Conservation (phyloP, 2,113 vertebrate species). For the Delphinus delphis region DNA sequence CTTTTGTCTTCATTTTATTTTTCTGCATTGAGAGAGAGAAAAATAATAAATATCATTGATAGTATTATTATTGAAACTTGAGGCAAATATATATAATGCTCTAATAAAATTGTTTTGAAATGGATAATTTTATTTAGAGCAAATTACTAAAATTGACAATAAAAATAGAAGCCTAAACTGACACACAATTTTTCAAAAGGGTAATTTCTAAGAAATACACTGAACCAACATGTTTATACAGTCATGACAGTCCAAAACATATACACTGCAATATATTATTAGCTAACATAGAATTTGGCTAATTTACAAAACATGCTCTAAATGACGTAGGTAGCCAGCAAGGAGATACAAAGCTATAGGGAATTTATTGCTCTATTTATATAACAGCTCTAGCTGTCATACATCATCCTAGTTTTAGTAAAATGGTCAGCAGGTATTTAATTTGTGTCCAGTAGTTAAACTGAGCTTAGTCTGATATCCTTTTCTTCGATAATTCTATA, state of each 20-base stretch:
- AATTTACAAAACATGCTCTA: neutral
- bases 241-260: neutral
- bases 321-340: neutral
- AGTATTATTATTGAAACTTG: neutral
- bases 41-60: neutral
- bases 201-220: neutral
- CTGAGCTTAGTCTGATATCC: neutral
- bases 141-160: neutral
- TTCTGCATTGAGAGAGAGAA: neutral
- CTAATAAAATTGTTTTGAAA: neutral
- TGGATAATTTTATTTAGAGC: neutral
- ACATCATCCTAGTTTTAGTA: neutral
- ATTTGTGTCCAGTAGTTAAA: neutral
- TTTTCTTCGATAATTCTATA: neutral
- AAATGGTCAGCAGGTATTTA: neutral
- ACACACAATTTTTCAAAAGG: neutral
- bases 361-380: neutral
- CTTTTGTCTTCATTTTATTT: neutral
- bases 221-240: neutral
- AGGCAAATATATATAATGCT: neutral
- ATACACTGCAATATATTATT: neutral
- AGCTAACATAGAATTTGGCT: neutral
- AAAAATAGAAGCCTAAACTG: neutral
- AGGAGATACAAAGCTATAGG: neutral
- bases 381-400: neutral